phyloP scores from a whole-genome alignment of 1,140 invertebrate species.

The Drosophila santomea region DNA sequence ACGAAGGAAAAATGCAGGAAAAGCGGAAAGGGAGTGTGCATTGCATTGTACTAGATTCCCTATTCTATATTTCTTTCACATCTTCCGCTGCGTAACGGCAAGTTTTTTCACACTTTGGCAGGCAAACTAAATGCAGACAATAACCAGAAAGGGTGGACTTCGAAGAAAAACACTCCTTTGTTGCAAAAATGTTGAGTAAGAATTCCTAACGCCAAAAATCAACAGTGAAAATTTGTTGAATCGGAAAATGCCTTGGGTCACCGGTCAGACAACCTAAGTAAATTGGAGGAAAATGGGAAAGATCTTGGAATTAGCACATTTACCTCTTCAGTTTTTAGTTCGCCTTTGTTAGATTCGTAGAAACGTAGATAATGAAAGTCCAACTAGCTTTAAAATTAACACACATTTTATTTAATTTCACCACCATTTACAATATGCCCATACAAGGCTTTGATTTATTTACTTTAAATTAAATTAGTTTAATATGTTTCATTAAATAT shows the following conservation, averaged over 20 bases:
- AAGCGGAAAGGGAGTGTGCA: conserved; percentile 48
- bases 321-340: neutral
- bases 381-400: conserved; percentile 62
- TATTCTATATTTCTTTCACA: conserved; percentile 49
- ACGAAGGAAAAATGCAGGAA: conserved; percentile 8
- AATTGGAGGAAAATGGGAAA: neutral
- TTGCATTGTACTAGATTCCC: conserved; percentile 63
- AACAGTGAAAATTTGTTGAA: conserved; percentile 52
- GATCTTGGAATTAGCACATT: neutral
- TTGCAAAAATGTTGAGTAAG: conserved; percentile 55
- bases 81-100: conserved; percentile 67
- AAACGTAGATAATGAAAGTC: neutral
- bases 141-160: conserved; percentile 33
- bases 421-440: conserved; percentile 75
- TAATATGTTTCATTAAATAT: conserved; percentile 68
- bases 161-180: conserved; percentile 35
- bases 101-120: conserved; percentile 65
- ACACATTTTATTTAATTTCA: conserved; percentile 76
- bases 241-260: conserved; percentile 43
- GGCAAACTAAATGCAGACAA: conserved; percentile 67
- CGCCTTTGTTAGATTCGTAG: neutral
- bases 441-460: conserved; percentile 67
- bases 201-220: conserved; percentile 69
- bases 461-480: conserved; percentile 63
- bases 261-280: conserved; percentile 10